These are phyloP conservation scores for Hylaea fasciaria DNA, from an alignment of 2,888 invertebrate genomes.

Conservation along the genomic window DNA sequence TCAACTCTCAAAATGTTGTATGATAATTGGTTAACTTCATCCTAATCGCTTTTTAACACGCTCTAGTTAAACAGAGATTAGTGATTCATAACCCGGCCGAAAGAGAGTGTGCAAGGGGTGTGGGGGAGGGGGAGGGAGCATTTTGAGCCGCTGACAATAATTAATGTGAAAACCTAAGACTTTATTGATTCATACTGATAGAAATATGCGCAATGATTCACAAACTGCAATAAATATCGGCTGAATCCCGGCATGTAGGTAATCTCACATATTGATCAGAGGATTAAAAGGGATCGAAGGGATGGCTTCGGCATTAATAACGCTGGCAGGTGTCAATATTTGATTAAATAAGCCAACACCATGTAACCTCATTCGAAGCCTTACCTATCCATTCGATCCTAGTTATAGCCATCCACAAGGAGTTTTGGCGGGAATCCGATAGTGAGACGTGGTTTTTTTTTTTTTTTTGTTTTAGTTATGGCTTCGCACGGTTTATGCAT, in stretches of 20 bases:
- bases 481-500: no score
- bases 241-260: no score
- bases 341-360: not conserved
- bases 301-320: conserved; percentile 17
- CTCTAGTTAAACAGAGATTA: not conserved
- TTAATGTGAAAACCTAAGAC: no score
- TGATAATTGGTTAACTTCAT: no score
- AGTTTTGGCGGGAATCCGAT: no score
- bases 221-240: conserved; percentile 23
- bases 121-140: no score
- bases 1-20: not conserved
- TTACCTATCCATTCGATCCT: no score
- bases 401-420: no score
- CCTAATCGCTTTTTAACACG: not conserved
- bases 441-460: no score
- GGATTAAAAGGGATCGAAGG: conserved; percentile 22
- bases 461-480: no score
- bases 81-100: not conserved
- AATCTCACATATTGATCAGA: conserved; percentile 24
- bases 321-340: not conserved
- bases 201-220: conserved; percentile 9
- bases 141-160: not conserved
- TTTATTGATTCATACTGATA: not conserved
- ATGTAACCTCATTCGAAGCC: no score
- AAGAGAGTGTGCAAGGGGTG: no score